Percentiles rank a stretch among this genome's conserved stretches.
These are phyloP conservation scores for Halichoeres trimaculatus DNA, from an alignment of 2,113 vertebrate genomes.

Conservation along the genomic window DNA sequence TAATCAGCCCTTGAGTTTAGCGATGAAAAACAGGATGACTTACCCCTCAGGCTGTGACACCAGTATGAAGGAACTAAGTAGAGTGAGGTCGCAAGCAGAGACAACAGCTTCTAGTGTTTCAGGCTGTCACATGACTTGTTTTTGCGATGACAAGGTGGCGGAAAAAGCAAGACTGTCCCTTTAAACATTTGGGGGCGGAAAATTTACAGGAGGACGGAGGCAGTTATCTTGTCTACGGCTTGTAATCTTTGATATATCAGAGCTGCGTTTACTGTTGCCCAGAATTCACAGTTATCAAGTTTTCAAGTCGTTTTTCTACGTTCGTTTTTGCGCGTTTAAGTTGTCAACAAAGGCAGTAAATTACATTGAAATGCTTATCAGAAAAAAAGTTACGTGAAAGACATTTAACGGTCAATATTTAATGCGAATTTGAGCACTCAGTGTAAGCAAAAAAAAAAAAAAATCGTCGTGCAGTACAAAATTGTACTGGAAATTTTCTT, in stretches of 20 bases:
- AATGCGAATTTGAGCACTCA: too few relatives aligned
- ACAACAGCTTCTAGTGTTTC: constrained; percentile 20
- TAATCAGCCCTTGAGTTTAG: neutral
- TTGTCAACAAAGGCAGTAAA: neutral
- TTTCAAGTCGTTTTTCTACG: too few relatives aligned
- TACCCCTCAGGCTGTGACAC: constrained; percentile 34
- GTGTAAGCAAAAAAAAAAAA: too few relatives aligned
- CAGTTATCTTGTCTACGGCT: neutral
- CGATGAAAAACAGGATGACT: neutral
- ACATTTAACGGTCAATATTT: too few relatives aligned
- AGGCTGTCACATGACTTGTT: constrained; percentile 73
- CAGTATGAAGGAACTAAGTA: neutral
- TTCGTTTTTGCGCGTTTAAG: neutral
- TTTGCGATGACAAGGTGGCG: constrained; percentile 31
- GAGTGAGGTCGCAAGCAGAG: neutral
- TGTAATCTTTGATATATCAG: constrained; percentile 5
- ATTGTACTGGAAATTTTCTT: too few relatives aligned
- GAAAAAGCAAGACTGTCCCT: neutral
- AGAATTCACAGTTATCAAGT: neutral
- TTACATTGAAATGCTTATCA: too few relatives aligned
- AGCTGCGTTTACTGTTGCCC: neutral
- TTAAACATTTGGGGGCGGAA: constrained; percentile 10
- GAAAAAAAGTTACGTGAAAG: too few relatives aligned
- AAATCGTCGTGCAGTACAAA: too few relatives aligned
- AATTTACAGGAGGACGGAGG: neutral